Conservation (phyloP, 1,140 invertebrate genomes). For the Brachionus paranguensis region DNA sequence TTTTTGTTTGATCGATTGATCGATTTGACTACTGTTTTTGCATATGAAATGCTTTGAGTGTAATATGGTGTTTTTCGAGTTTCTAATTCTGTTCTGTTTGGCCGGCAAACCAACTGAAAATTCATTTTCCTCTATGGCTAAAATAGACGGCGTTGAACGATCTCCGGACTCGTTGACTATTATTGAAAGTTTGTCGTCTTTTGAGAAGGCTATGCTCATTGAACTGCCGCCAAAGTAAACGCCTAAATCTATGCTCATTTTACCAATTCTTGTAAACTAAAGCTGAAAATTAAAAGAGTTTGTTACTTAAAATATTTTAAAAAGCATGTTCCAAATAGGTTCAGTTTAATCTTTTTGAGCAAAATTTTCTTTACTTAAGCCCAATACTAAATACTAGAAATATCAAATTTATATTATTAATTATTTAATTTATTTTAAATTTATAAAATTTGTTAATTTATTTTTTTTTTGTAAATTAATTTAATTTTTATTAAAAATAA, state of each 20-base stretch:
- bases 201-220: conserved; percentile 19
- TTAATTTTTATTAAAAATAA: too few species aligned
- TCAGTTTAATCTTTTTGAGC: neutral
- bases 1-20: neutral
- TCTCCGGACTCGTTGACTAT: conserved; percentile 30
- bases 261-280: neutral
- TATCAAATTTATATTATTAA: too few species aligned
- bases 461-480: too few species aligned
- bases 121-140: neutral
- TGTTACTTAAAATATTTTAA: neutral
- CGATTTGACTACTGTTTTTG: neutral
- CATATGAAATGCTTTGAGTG: conserved; percentile 9
- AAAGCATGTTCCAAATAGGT: neutral
- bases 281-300: neutral
- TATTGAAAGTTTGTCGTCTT: conserved; percentile 9
- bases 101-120: conserved; percentile 14
- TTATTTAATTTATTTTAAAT: too few species aligned
- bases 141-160: conserved; percentile 24
- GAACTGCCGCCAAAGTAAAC: conserved; percentile 31
- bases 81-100: conserved; percentile 22
- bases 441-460: too few species aligned
- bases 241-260: conserved; percentile 38
- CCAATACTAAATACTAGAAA: neutral
- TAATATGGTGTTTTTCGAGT: conserved; percentile 13
- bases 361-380: neutral